Percentiles rank a stretch among this genome's conserved stretches.
Conservation (phyloP, 2,113 vertebrate genomes). For the Speoplatyrhinus poulsoni region DNA sequence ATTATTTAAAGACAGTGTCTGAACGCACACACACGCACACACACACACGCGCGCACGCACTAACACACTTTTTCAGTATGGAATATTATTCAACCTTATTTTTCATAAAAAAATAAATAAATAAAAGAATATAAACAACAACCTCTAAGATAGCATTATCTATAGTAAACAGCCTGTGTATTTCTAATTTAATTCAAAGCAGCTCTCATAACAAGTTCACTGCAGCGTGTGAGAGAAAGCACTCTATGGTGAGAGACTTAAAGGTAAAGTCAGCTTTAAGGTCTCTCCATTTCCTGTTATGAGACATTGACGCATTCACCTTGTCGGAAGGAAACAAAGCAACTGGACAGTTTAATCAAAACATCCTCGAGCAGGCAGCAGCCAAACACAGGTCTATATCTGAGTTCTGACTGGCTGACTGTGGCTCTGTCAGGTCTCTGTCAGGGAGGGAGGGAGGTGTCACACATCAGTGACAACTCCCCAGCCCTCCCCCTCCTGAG, state of each 20-base stretch:
- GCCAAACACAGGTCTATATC: conserved; percentile 56
- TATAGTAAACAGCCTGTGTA: no score
- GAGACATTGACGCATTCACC: conserved; percentile 14
- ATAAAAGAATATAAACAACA: no score
- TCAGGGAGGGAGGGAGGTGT: conserved; percentile 51
- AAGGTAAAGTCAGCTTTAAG: not conserved
- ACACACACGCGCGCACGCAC: no score
- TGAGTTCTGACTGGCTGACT: conserved; percentile 54
- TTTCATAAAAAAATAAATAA: no score
- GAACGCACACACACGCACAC: conserved; percentile 18
- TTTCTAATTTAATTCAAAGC: no score
- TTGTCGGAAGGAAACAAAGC: conserved; percentile 35
- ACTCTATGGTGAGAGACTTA: conserved; percentile 19
- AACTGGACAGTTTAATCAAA: conserved; percentile 51
- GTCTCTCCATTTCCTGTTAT: conserved; percentile 28
- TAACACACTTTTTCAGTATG: conserved; percentile 14
- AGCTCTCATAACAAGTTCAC: no score
- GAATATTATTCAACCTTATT: conserved; percentile 1
- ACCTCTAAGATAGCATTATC: no score
- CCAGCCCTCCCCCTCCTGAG: conserved; percentile 29
- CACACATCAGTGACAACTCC: conserved; percentile 63
- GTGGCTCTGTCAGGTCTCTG: conserved; percentile 59
- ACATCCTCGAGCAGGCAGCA: conserved; percentile 49
- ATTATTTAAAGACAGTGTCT: conserved; percentile 52
- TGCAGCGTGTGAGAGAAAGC: conserved; percentile 24